Base-by-base conservation (phyloP, 2,888 invertebrate species). In the Lasioglossum malachurum region DNA sequence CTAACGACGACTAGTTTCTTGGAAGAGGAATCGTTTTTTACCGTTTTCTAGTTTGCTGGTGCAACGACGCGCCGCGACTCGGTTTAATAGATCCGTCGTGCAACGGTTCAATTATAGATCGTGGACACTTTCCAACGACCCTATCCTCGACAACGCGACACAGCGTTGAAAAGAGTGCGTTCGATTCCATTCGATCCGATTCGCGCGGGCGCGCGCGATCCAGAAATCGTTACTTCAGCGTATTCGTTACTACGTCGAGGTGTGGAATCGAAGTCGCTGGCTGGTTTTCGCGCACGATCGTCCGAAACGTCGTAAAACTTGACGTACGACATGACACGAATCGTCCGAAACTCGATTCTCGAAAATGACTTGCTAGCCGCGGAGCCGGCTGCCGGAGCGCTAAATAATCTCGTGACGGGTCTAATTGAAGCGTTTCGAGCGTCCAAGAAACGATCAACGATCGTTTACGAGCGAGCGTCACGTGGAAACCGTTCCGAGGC, bases 401-500 rank as follows among this genome's bases (percentile, higher is more conserved):
- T n/a, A 41, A 71, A 41, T 41, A 41, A 71, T 71, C 41, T 4
- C 41, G 71, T 41, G 23, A 69, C 69, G 31, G 38, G 38, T 71
- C 71, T 71, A 71, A 71, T 71, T 41, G 41, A 71, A 12, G n/a
- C 71, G 71, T 71, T 71, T 71, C 71, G 71, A 71, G 71, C 41
- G 44, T 31, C 64, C 41, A 23, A 76, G 76, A 44, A 44, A 35
- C 64, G 44, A 76, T 23, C 27, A 76, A 27, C 76, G 44, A 69
- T 76, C 64, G 35, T 75, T 75, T 60, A 44, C 57, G 67, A 69
- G 67, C 67, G 23, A 69, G 38, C 38, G 57, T 53, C 53, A 57
- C 64, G 75, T 53, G 72, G 46, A 53, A 19, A n/a, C 10, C 23
- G n/a, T 75, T 41, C 35, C 27, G 38, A 64, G 16, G 31, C 64